Evolutionary conservation across 2,888 invertebrate genomes (phyloP).

Genomic region (Pegoplata infirma): DNA sequence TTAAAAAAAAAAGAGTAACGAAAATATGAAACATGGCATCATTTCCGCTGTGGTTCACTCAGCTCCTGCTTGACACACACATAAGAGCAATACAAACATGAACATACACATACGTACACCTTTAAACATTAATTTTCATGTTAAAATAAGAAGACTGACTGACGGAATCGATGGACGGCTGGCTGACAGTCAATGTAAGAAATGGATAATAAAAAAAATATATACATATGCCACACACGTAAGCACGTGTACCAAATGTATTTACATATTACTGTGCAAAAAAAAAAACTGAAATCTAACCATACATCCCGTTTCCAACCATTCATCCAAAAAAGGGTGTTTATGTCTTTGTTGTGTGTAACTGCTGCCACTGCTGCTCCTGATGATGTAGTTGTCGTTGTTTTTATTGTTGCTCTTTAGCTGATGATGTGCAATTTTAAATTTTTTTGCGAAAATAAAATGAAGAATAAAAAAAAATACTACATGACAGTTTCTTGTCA

Average conservation of each 20-base stretch:
- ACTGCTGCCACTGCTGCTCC: slow-evolving; percentile 29
- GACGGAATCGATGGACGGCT: no score
- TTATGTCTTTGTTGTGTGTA: slow-evolving; percentile 27
- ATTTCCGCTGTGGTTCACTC: slow-evolving; percentile 29
- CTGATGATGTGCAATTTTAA: slow-evolving; percentile 52
- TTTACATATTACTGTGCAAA: background rate
- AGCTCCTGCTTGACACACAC: background rate
- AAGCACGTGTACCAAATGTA: slow-evolving; percentile 40
- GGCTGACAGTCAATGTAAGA: no score
- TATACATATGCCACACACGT: slow-evolving; percentile 38
- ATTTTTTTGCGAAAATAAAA: slow-evolving; percentile 29
- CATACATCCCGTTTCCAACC: background rate
- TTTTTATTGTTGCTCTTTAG: slow-evolving; percentile 49
- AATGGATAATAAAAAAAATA: no score
- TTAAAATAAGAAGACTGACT: no score
- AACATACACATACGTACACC: no score
- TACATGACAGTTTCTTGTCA: slow-evolving; percentile 56
- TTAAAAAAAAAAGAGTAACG: slow-evolving; percentile 18
- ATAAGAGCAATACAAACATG: no score
- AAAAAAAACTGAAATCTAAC: slow-evolving; percentile 18
- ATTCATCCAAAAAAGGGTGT: slow-evolving; percentile 8
- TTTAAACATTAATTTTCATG: no score
- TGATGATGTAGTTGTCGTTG: slow-evolving; percentile 20
- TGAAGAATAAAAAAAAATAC: slow-evolving; percentile 6
- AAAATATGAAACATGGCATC: slow-evolving; percentile 45